Evolutionary conservation across 2,113 vertebrate genomes (phyloP).

Genomic region (Cacatua alba): DNA sequence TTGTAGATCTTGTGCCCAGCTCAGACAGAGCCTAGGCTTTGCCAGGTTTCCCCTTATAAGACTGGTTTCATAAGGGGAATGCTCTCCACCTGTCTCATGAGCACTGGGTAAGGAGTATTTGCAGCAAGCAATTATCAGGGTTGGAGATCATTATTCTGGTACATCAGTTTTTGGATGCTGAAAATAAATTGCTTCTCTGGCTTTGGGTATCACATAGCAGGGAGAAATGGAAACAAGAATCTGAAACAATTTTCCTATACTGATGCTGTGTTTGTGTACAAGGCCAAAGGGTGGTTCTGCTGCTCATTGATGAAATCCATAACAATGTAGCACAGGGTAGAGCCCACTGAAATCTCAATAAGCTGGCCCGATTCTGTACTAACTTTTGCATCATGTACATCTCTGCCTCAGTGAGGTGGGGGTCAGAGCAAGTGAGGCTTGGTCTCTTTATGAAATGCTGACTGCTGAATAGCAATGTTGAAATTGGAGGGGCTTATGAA

Average conservation of each 20-base stretch:
- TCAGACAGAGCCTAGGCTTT: background rate
- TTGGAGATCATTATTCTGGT: background rate
- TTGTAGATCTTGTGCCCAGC: background rate
- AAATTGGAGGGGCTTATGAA: constrained; percentile 4
- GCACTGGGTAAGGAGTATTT: background rate
- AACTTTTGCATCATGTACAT: background rate
- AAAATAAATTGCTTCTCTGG: constrained; percentile 13
- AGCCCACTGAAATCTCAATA: background rate
- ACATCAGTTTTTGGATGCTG: background rate
- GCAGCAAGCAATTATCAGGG: background rate
- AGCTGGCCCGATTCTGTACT: background rate
- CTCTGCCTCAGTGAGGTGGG: background rate
- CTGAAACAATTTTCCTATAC: background rate
- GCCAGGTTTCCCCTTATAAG: background rate
- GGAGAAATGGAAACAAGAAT: background rate
- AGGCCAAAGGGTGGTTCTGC: constrained; percentile 26
- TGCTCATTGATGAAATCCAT: background rate
- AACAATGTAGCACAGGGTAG: background rate
- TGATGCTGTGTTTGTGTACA: background rate
- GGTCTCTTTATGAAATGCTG: background rate
- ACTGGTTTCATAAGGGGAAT: background rate
- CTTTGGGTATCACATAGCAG: background rate
- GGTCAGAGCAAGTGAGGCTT: background rate
- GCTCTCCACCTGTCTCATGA: background rate
- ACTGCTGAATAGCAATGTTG: background rate